These are phyloP conservation scores for Mimas tiliae DNA, from an alignment of 2,888 invertebrate species.

Conservation along the genomic window DNA sequence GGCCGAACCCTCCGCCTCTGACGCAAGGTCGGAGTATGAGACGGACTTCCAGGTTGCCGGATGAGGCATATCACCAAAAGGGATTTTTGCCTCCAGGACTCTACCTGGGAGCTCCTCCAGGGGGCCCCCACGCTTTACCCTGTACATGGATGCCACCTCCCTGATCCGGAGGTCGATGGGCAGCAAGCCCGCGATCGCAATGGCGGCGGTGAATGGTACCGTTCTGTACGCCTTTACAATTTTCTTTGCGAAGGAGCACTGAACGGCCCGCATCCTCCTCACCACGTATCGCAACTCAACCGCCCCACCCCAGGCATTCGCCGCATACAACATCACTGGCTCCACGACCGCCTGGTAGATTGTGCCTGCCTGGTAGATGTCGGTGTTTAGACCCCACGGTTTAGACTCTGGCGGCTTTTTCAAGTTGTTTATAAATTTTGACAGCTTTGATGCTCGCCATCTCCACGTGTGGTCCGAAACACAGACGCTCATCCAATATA, in stretches of 20 bases:
- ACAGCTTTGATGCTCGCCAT: slow-evolving; percentile 5
- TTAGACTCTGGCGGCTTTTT: slow-evolving; percentile 19
- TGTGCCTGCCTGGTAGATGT: slow-evolving; percentile 7
- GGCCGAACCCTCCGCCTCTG: background rate
- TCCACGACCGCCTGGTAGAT: slow-evolving; percentile 25
- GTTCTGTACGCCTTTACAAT: slow-evolving; percentile 25
- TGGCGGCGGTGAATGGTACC: background rate
- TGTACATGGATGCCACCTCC: background rate
- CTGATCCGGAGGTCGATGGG: no score
- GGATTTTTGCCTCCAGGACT: background rate
- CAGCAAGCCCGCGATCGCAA: slow-evolving; percentile 16
- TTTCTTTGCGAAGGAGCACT: slow-evolving; percentile 23
- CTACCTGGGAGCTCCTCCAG: background rate
- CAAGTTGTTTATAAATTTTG: slow-evolving; percentile 17
- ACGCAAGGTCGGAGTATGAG: background rate
- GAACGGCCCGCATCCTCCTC: background rate
- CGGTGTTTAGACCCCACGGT: slow-evolving; percentile 28
- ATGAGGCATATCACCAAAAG: background rate
- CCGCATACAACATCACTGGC: slow-evolving; percentile 25
- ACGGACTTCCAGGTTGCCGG: background rate
- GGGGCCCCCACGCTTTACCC: background rate
- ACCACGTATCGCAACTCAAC: background rate
- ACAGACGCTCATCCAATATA: background rate
- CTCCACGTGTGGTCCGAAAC: background rate
- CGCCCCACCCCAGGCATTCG: slow-evolving; percentile 2